A percentile compares a stretch with the other conserved stretches of the same genome.
Evolutionary conservation across 2,888 invertebrate genomes (phyloP).

Genomic region (Mongoloraphidia duomilia): DNA sequence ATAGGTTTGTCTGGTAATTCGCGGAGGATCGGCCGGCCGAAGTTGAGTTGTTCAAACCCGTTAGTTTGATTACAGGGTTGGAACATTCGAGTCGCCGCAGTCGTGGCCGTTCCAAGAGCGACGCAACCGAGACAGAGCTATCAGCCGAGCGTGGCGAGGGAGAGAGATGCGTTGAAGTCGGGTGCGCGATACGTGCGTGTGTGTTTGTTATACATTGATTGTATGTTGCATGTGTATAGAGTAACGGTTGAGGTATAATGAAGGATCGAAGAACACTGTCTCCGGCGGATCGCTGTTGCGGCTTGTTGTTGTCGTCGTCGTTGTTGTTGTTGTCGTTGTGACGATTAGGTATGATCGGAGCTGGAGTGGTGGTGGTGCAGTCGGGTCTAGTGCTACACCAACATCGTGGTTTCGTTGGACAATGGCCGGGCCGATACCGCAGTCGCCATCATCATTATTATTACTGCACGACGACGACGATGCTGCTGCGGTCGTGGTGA

Average conservation of each 20-base stretch:
- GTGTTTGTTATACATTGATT: no score
- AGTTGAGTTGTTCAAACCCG: background rate
- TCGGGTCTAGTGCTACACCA: no score
- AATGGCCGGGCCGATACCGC: no score
- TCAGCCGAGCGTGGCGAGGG: constrained; percentile 11
- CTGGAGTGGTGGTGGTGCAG: no score
- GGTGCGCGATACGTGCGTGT: constrained; percentile 26
- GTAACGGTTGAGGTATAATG: no score
- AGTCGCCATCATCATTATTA: no score
- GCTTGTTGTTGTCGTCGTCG: background rate
- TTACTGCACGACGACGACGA: no score
- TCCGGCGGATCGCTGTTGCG: background rate
- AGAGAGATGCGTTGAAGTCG: constrained; percentile 11
- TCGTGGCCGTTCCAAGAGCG: constrained; percentile 4
- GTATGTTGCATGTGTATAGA: no score
- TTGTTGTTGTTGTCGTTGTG: constrained; percentile 1
- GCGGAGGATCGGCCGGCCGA: background rate
- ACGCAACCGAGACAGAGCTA: constrained; percentile 5
- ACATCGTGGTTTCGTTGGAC: no score
- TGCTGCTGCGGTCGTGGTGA: no score
- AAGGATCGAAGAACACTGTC: constrained; percentile 4
- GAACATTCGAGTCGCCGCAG: constrained; percentile 3
- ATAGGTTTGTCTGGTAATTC: background rate
- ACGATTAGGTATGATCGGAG: no score
- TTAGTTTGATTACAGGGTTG: constrained; percentile 5